Evolutionary conservation across 2,888 invertebrate genomes (phyloP).

Genomic region (Penaeus monodon): DNA sequence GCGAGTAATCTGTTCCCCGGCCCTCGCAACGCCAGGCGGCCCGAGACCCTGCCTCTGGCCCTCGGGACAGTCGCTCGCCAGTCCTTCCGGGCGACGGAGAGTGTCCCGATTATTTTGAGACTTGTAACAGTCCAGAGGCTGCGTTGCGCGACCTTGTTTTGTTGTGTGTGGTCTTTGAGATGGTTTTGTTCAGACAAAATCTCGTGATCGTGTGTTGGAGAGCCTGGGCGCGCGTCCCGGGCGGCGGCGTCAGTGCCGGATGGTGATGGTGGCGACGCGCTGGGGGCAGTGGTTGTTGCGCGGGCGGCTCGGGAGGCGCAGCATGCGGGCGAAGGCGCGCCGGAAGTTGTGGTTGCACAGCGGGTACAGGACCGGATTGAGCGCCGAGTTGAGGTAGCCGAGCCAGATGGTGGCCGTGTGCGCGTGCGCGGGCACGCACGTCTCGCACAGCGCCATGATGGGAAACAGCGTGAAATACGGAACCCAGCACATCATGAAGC

Average conservation of each 20-base stretch:
- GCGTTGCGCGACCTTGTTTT: too few relatives aligned
- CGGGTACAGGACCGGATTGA: slow-evolving; percentile 73
- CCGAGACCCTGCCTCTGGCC: too few relatives aligned
- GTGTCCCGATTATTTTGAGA: too few relatives aligned
- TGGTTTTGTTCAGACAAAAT: too few relatives aligned
- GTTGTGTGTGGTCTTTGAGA: too few relatives aligned
- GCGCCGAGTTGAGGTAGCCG: slow-evolving; percentile 73
- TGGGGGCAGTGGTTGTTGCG: slow-evolving; percentile 26
- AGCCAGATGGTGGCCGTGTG: slow-evolving; percentile 72
- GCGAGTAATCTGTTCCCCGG: too few relatives aligned
- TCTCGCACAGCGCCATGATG: slow-evolving; percentile 73
- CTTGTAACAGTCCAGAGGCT: too few relatives aligned
- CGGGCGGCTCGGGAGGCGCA: slow-evolving; percentile 63
- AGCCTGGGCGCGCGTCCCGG: not conserved
- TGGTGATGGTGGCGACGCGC: slow-evolving; percentile 43
- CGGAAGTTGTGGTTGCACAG: slow-evolving; percentile 73
- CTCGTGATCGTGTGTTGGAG: too few relatives aligned
- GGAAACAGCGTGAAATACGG: slow-evolving; percentile 76
- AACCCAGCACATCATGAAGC: slow-evolving; percentile 75
- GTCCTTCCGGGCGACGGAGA: too few relatives aligned
- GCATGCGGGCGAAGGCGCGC: slow-evolving; percentile 69
- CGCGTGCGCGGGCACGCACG: slow-evolving; percentile 70
- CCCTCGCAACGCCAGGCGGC: too few relatives aligned
- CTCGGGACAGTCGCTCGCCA: too few relatives aligned
- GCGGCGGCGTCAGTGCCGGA: slow-evolving; percentile 43